phyloP scores from a whole-genome alignment of 2,797 vertebrate genomes.

The Protonibea diacanthus region DNA sequence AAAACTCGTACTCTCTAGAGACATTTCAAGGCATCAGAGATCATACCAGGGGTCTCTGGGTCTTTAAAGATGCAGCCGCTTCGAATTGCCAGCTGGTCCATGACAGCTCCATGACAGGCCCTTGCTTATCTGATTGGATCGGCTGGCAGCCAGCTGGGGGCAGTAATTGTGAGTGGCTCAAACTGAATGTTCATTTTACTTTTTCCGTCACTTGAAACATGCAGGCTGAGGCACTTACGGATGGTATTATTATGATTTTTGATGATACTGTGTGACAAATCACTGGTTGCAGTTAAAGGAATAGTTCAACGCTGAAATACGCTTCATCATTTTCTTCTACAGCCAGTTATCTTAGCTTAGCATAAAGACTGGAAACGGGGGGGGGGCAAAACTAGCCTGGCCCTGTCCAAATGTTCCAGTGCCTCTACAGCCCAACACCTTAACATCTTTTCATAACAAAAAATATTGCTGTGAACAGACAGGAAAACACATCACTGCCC shows the following conservation, averaged over 20 bases:
- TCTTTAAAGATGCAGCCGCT: neutral
- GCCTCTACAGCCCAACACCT: neutral
- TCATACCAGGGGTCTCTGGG: neutral
- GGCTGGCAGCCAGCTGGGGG: too few species aligned
- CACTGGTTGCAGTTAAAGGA: neutral
- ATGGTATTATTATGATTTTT: neutral
- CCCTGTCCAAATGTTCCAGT: neutral
- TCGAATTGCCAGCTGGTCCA: too few species aligned
- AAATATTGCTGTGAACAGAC: neutral
- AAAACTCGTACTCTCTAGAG: neutral
- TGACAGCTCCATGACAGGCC: too few species aligned
- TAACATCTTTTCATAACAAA: neutral
- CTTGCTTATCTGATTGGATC: too few species aligned
- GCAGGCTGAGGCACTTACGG: neutral
- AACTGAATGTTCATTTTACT: neutral
- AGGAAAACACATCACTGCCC: neutral
- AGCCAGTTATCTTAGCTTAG: neutral
- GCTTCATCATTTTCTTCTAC: neutral
- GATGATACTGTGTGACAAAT: neutral
- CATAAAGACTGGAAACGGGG: neutral
- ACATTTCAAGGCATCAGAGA: neutral
- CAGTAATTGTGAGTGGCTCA: too few species aligned
- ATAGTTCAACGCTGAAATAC: neutral
- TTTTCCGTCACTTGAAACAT: neutral
- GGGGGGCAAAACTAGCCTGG: neutral